Base-by-base conservation (phyloP, 2,888 invertebrate species). In the Mycalesis mineus region DNA sequence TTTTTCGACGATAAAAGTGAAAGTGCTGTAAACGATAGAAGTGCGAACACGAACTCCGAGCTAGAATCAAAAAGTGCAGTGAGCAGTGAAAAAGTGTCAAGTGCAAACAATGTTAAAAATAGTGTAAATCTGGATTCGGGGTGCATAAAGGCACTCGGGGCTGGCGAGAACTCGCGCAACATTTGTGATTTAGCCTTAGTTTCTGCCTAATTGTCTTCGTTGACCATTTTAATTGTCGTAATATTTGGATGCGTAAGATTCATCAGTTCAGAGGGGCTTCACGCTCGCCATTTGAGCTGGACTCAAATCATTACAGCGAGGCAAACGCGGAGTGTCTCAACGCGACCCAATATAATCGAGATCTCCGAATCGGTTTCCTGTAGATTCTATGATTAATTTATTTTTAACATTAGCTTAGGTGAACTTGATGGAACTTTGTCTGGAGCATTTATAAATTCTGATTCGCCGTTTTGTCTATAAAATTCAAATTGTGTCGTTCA, bases 311-410 rank as follows among this genome's bases (percentile, higher is more conserved):
- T 83, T 78, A 77, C 79, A 83, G 83, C 83, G 84, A 82, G 82
- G 84, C 83, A 82, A 77, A 77, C 78, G 80, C 76, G 81, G 83
- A 84, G 82, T 81, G 80, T 85, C 81, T 84, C 80, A 79, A 71
- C 71, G 77, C 77, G 79, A 74, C 82, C 79, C 80, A 75, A 80
- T 75, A 74, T 79, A 80, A 78, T 78, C 81, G 81, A 88, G 89
- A 88, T 88, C 88, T 89, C 89, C 88, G 85, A 83, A 84, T 88
- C 83, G 84, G 88, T 88, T 88, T 89, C 89, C 89, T 89, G 80
- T 88, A 89, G 88, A 83, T 83, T 87, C 82, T 86, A 86, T 82
- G 78, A 80, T 82, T 88, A 88, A 88, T 89, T 89, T 88, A 89
- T 89, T 89, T 60, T 69, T 89, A 89, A 88, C 83, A 84, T 76